A percentile compares a stretch with the other conserved stretches of the same genome.
Evolutionary conservation across 35 echinoderm and acorn worm genomes (phyloP).

Genomic region (Stichopus chloronotus): DNA sequence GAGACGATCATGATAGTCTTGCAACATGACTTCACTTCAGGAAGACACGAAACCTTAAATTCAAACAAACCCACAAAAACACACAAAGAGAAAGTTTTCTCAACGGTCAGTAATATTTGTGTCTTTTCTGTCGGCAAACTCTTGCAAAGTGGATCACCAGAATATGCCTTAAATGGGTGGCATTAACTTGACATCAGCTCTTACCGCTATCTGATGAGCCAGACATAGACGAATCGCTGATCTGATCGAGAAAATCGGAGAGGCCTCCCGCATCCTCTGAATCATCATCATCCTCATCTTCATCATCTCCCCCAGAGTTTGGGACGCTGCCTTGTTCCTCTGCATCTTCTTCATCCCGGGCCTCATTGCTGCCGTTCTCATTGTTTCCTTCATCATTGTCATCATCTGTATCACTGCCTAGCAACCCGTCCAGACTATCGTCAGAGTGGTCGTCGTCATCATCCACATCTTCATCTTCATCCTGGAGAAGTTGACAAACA

Average conservation of each 20-base stretch:
- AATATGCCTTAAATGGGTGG: no score
- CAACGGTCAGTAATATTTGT: no score
- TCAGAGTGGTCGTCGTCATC: constrained; percentile 46
- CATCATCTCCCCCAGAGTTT: neutral
- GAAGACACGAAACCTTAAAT: no score
- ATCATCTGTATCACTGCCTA: neutral
- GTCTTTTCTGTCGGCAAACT: no score
- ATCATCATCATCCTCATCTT: constrained; percentile 55
- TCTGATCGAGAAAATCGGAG: constrained; percentile 55
- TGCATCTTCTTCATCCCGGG: constrained; percentile 46
- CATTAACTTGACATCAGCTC: neutral
- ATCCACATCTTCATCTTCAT: neutral
- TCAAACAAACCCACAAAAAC: no score
- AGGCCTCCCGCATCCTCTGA: constrained; percentile 11
- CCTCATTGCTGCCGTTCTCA: constrained; percentile 49
- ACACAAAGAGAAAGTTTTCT: no score
- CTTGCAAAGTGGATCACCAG: no score
- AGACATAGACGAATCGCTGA: constrained; percentile 23
- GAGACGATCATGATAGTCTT: no score
- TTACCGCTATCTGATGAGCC: constrained; percentile 55
- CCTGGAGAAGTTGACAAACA: no score
- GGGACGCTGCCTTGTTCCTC: constrained; percentile 15
- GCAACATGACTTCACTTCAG: no score
- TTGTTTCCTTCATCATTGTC: constrained; percentile 36
- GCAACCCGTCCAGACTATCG: constrained; percentile 14